Conservation (phyloP, 2,888 invertebrate genomes). For the Orgyia antiqua region DNA sequence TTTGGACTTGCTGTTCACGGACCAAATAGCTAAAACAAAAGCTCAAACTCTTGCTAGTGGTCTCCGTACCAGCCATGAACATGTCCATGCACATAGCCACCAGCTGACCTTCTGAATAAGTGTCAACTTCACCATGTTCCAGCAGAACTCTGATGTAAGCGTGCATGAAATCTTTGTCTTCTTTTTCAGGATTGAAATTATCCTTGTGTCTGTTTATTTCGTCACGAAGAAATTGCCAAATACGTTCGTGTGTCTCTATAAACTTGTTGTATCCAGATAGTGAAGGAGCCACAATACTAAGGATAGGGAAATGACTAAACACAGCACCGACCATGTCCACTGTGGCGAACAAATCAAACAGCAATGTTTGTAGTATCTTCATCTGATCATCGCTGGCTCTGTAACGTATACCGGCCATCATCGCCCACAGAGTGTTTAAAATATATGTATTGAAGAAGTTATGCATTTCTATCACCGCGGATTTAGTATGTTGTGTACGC, state of each 20-base stretch:
- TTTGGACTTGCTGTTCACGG: conserved; percentile 84
- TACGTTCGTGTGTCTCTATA: conserved; percentile 81
- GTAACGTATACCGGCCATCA: conserved; percentile 89
- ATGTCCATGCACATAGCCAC: conserved; percentile 90
- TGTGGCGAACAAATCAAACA: conserved; percentile 84
- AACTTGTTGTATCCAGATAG: conserved; percentile 87
- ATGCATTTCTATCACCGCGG: conserved; percentile 81
- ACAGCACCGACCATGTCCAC: conserved; percentile 89
- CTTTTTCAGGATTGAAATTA: conserved; percentile 74
- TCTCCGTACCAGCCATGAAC: conserved; percentile 93
- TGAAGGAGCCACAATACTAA: conserved; percentile 84
- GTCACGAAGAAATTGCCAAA: conserved; percentile 85
- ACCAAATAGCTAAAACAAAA: conserved; percentile 87
- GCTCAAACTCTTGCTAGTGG: conserved; percentile 87
- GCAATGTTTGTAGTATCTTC: conserved; percentile 80
- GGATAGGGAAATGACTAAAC: conserved; percentile 88
- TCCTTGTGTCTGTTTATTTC: conserved; percentile 85
- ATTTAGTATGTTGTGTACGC: conserved; percentile 43
- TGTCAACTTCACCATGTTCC: conserved; percentile 74
- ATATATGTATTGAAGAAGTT: conserved; percentile 87
- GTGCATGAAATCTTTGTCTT: conserved; percentile 89
- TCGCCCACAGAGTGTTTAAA: conserved; percentile 88
- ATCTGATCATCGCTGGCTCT: conserved; percentile 83
- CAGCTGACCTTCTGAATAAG: conserved; percentile 85
- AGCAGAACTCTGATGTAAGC: conserved; percentile 84